These are phyloP conservation scores for Nycticryphes semicollaris DNA, from an alignment of 2,113 vertebrate species.

Conservation along the genomic window DNA sequence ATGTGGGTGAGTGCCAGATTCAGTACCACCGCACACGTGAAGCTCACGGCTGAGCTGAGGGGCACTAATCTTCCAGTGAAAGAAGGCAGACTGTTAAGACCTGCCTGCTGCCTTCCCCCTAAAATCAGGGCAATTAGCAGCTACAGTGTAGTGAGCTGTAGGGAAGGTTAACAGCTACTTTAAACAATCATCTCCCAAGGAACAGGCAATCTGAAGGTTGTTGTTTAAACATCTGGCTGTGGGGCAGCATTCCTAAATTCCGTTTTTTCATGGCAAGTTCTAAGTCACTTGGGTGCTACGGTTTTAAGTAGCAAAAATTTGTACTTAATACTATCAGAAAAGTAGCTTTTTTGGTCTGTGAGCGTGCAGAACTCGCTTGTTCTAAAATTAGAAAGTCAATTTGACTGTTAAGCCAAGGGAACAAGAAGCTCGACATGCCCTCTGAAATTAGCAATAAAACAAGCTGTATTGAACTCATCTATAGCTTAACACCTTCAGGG, in stretches of 20 bases:
- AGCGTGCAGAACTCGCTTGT: background rate
- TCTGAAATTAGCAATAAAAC: slow-evolving; percentile 50
- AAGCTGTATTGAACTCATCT: slow-evolving; percentile 16
- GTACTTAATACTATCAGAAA: background rate
- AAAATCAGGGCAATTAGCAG: background rate
- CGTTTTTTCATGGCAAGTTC: background rate
- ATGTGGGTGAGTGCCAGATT: background rate
- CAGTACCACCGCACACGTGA: background rate
- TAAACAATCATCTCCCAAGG: background rate
- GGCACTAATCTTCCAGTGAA: background rate
- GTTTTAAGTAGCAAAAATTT: background rate
- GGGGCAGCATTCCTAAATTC: background rate
- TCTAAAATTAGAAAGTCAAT: slow-evolving; percentile 69
- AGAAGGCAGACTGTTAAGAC: background rate
- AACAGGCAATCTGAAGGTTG: background rate
- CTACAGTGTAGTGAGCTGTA: background rate
- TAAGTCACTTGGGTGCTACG: background rate
- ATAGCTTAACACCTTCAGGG: background rate
- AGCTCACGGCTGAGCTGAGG: background rate
- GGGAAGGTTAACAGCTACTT: background rate
- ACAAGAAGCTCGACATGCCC: slow-evolving; percentile 10
- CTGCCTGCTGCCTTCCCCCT: background rate
- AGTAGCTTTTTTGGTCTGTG: background rate
- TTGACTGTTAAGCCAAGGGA: slow-evolving; percentile 52
- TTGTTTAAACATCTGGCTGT: background rate